Percentiles rank a stretch among this genome's conserved stretches.
These are phyloP conservation scores for Xiphorhynchus elegans DNA, from an alignment of 2,113 vertebrate genomes.

Conservation along the genomic window DNA sequence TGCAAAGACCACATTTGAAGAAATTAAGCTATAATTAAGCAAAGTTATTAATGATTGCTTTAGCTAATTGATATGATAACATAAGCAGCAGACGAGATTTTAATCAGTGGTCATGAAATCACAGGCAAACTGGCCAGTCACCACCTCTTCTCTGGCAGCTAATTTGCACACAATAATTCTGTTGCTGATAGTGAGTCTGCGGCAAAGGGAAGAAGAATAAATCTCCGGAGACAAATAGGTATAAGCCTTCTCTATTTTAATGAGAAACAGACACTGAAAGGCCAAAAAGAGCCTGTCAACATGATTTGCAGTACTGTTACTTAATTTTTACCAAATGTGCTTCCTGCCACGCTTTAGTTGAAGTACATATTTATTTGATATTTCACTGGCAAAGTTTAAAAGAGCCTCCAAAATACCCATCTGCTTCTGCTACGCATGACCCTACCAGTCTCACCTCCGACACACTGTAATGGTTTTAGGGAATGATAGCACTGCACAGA, in stretches of 20 bases:
- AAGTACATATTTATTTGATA: constrained; percentile 48
- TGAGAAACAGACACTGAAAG: constrained; percentile 54
- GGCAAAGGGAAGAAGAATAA: constrained; percentile 6
- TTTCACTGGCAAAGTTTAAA: constrained; percentile 46
- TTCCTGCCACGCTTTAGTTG: constrained; percentile 25
- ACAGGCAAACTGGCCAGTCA: constrained; percentile 6
- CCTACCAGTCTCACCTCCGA: not conserved
- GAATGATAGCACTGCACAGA: not conserved
- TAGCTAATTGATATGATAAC: constrained; percentile 25
- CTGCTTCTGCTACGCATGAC: constrained; percentile 9
- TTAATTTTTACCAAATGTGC: constrained; percentile 65
- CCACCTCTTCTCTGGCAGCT: not conserved
- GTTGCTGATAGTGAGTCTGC: not conserved
- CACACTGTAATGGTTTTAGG: not conserved
- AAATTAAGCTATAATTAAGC: constrained; percentile 35
- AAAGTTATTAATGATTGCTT: constrained; percentile 28
- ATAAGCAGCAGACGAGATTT: not conserved
- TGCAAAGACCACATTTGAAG: constrained; percentile 20
- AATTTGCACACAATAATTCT: constrained; percentile 40
- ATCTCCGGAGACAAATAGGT: constrained; percentile 46
- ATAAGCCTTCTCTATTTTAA: constrained; percentile 30
- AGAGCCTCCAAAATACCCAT: constrained; percentile 14
- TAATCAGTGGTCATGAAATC: constrained; percentile 26
- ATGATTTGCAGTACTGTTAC: constrained; percentile 36
- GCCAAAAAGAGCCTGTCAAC: constrained; percentile 54